Evolutionary conservation across 1,140 invertebrate species (phyloP), one percentile per base, ranked within the genome.

Genomic region (Pollicipes pollicipes): DNA sequence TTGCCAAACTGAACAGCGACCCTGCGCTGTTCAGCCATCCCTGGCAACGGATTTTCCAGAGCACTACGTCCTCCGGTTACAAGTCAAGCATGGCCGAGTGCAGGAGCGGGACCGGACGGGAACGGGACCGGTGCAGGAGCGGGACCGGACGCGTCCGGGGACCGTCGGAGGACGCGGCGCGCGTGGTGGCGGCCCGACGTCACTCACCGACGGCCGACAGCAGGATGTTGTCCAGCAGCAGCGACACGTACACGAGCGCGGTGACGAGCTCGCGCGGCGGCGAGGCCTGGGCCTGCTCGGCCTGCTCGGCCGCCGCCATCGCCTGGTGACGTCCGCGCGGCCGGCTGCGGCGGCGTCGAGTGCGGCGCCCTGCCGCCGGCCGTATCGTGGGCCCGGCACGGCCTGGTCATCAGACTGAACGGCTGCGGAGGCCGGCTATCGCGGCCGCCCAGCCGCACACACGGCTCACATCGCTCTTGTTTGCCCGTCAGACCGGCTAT

Each of bases 141-240:
- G 13, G n/a, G n/a, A 24, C 32, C 17, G 1, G 16, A 3, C 30
- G 30, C 66, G n/a, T 3, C 68, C 6, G 28, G 27, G n/a, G 27
- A 10, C 27, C 32, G 10, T 68, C 32, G 2, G 0, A 68, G 27
- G 24, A 24, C 1, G 26, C 24, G 27, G 4, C 17, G 13, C n/a
- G 30, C 24, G 13, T 27, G 3, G 13, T 13, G 17, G 21, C n/a
- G 17, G 13, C 13, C 16, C 30, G 2, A 37, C 32, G 1, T 26
- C 30, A 71, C 86, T 86, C 82, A 90, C 88, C 88, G 71, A 90
- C 88, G 68, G 89, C 87, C 26, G 88, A 90, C 29, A 90, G 79
- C 21, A 90, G 80, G 71, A 89, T 83, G 80, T 90, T 90, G 82
- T 90, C 88, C 76, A 89, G 78, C 72, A 90, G 82, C 72, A 89